Base-by-base conservation (phyloP, 2,113 vertebrate species). In the Cynoglossus semilaevis region DNA sequence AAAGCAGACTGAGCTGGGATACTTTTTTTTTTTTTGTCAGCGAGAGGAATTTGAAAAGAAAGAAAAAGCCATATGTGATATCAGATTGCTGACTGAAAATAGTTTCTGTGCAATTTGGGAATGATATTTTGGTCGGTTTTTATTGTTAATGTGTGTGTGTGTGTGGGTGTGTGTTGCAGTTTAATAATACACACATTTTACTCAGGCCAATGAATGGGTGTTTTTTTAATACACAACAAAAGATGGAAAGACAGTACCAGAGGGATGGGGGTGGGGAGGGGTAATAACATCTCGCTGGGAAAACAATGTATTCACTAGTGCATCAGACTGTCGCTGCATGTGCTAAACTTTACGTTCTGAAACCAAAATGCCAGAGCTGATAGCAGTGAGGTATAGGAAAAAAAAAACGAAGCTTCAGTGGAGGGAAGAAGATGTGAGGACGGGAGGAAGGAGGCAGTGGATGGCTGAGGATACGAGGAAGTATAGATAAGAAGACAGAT, bases 271-370 rank as follows among this genome's bases (percentile, higher is more conserved):
- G 10, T 34, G 15, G 18, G 16, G 55, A 9, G 43, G 17, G 15
- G 49, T 17, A 62, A 72, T 66, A 58, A 70, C 57, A 72, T 46
- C 19, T 55, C 11, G n/a, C 58, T 16, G 61, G 67, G 60, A 47
- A 76, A 63, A 61, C 42, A 46, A 38, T 70, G 52, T 60, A 59
- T 67, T 79, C 59, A 74, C 67, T 16, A 57, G 57, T 67, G 59
- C 38, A 40, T 38, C 35, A 15, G 8, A 2, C 10, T 65, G 63
- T 57, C 12, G 57, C 36, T 48, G 19, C 51, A 18, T 71, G 53
- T 65, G 50, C 45, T 63, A 76, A 75, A 75, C 51, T 55, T 17
- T 51, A 52, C 12, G 14, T 15, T 54, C n/a, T 7, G 45, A 59
- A 63, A 72, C 63, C 52, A 57, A 56, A 72, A 63, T 42, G 36